Conservation (phyloP, 1,140 invertebrate species). For the Drosophila dunni region DNA sequence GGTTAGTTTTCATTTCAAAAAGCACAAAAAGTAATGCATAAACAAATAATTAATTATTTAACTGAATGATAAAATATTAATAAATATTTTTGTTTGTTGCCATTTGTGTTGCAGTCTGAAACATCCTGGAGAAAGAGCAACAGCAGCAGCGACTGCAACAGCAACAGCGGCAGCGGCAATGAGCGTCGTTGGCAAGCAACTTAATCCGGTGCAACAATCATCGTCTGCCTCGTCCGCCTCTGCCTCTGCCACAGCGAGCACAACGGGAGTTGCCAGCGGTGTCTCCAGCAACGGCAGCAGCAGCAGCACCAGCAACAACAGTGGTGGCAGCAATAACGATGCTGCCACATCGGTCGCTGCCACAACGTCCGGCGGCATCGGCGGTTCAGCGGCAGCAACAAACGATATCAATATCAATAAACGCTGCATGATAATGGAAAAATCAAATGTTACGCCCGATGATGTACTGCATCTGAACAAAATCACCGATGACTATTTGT, state of each 20-base stretch:
- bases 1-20: conserved; percentile 44
- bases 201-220: conserved; percentile 71
- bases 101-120: conserved; percentile 14
- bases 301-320: conserved; percentile 4
- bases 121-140: conserved; percentile 11
- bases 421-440: conserved; percentile 29
- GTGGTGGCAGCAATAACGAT: not conserved
- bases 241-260: not conserved
- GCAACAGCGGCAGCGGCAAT: conserved; percentile 34
- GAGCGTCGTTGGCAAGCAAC: conserved; percentile 75
- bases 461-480: conserved; percentile 87
- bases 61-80: not conserved
- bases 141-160: conserved; percentile 5
- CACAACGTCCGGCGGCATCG: conserved; percentile 1
- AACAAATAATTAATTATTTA: not conserved
- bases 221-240: conserved; percentile 31
- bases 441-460: conserved; percentile 86
- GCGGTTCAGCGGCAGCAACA: not conserved
- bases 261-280: conserved; percentile 10
- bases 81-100: not conserved
- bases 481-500: conserved; percentile 92
- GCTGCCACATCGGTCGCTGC: not conserved
- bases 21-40: conserved; percentile 4
- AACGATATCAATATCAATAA: conserved; percentile 33
- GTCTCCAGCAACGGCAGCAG: not conserved